Base-by-base conservation (phyloP, 2,888 invertebrate species). In the Helicoverpa assulta region DNA sequence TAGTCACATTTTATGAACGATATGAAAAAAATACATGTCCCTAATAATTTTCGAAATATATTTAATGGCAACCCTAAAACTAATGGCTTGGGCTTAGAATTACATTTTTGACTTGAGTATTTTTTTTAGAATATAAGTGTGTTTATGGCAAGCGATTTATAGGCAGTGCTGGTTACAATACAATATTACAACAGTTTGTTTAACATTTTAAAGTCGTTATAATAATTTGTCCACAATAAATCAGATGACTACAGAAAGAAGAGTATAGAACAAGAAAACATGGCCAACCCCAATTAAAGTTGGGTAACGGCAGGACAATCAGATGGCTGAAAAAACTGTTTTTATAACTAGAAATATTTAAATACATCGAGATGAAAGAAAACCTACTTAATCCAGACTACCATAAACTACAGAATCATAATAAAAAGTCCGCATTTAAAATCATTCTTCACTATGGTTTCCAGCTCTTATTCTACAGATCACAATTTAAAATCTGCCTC, bases 1-100 rank as follows among this genome's bases (percentile, higher is more conserved):
- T 14, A 63, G 29, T 63, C 33, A 67, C 51, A 65, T 65, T 58
- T 64, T 5, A 71, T 65, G 29, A 47, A n/a, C 3, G 52, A 55
- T 6, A 52, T 57, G 56, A 58, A 53, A 70, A 53, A 58, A 56
- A 60, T 57, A 57, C 50, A n/a, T 60, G 21, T 50, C 29, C 21
- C 0, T 58, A n/a, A 5, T 65, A 37, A 59, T 40, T 43, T 37
- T 14, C 40, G 0, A 52, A 51, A n/a, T 14, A 37, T 18, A 33
- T 19, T 33, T 33, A n/a, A 16, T 47, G 47, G 47, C 47, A 47
- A 47, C 47, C 47, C 47, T 47, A 40, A 40, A 40, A 12, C 40
- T 40, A 40, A 40, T 40, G 14, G 47, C 47, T n/a, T 26, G 26
- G 26, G 26, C 26, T 26, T 26, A 26, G 4, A 26, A 26, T 26